Evolutionary conservation across 2,113 vertebrate species (phyloP), one percentile per base, ranked within the genome.

Genomic region (Bufo bufo): DNA sequence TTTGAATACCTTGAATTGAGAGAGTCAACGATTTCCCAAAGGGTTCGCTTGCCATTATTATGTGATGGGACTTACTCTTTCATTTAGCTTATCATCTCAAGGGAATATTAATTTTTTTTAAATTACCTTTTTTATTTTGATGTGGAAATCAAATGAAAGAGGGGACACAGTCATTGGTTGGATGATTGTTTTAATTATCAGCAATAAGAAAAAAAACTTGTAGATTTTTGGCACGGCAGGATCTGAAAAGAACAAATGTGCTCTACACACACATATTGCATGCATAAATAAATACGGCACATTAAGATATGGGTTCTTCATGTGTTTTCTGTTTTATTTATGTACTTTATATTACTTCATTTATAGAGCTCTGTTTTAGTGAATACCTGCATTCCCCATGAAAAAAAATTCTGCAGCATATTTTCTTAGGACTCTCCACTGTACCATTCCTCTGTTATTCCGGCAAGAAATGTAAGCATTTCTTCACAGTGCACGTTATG

Each of bases 1-100:
- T 95, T 95, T 95, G 95, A 96, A 96, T 96, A 93, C 93, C 94
- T 95, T 93, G 93, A 94, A 94, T 94, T 94, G 94, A 95, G 93
- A 96, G 94, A 95, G 93, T 94, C 93, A 94, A 92, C 93, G 91
- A 94, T 95, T 95, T 95, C 95, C 95, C 95, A 93, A 89, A 94
- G 95, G 95, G 94, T 94, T 93, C 92, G 93, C 92, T 92, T 90
- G 91, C 94, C 94, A 95, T 96, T 94, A 95, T 94, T 96, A 92
- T 94, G 92, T 93, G 94, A 93, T 95, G 93, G 93, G 93, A 95
- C 94, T 96, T 94, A 94, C 92, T 91, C 93, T 96, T 96, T 94
- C 93, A 96, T 96, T 97, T 95, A 95, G 96, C 93, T 94, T 93
- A 91, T 87, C 91, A 90, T 94, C 93, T 93, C 93, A 94, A 94